Conservation (phyloP, 2,888 invertebrate genomes). For the Plemyria rubiginata region DNA sequence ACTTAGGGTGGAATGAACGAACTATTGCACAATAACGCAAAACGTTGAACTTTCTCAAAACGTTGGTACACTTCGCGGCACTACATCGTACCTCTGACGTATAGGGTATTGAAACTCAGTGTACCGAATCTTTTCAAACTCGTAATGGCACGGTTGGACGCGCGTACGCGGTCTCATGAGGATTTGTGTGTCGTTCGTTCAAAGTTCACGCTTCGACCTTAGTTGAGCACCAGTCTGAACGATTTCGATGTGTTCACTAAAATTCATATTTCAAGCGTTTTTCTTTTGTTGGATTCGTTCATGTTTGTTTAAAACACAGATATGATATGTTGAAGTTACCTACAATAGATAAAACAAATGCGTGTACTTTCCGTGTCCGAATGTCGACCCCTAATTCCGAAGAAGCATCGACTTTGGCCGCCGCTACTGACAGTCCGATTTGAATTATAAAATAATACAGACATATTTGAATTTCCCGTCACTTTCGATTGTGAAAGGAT, state of each 20-base stretch:
- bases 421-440: too few relatives aligned
- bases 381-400: too few relatives aligned
- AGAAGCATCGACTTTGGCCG: too few relatives aligned
- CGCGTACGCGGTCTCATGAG: slow-evolving; percentile 31
- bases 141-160: slow-evolving; percentile 29
- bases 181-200: slow-evolving; percentile 27
- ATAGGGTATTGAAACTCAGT: slow-evolving; percentile 19
- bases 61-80: not conserved
- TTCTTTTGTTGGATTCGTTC: too few relatives aligned
- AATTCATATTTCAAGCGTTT: too few relatives aligned
- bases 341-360: too few relatives aligned
- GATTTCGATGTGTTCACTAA: not conserved
- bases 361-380: too few relatives aligned
- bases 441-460: too few relatives aligned
- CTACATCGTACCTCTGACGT: not conserved
- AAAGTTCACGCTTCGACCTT: slow-evolving; percentile 32
- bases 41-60: not conserved
- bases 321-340: too few relatives aligned
- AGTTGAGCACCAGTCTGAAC: not conserved
- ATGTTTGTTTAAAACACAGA: too few relatives aligned
- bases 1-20: not conserved
- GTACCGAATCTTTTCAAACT: slow-evolving; percentile 21
- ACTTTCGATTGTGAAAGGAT: too few relatives aligned
- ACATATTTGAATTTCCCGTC: not conserved
- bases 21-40: not conserved